Evolutionary conservation across 1,140 invertebrate genomes (phyloP).

Genomic region (Bilobella aurantiaca): DNA sequence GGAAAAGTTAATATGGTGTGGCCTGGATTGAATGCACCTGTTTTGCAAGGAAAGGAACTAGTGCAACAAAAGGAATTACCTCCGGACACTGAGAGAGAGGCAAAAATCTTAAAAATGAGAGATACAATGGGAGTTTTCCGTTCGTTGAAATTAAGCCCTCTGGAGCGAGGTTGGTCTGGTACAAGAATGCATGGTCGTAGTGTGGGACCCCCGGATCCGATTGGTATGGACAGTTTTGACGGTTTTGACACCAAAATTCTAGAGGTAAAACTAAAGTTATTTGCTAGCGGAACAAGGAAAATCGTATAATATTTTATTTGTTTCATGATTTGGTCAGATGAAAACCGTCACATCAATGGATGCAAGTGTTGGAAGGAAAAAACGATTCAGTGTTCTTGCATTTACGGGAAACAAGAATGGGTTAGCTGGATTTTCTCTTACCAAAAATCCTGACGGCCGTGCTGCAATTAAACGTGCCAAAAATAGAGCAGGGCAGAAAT

Average conservation of each 20-base stretch:
- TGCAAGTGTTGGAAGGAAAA: slow-evolving; percentile 65
- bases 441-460: slow-evolving; percentile 54
- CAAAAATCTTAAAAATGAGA: slow-evolving; percentile 57
- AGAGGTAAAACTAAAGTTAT: slow-evolving; percentile 46
- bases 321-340: slow-evolving; percentile 28
- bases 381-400: slow-evolving; percentile 54
- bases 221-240: slow-evolving; percentile 73
- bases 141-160: slow-evolving; percentile 54
- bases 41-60: slow-evolving; percentile 65
- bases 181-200: slow-evolving; percentile 66
- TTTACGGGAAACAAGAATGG: slow-evolving; percentile 85
- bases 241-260: slow-evolving; percentile 79
- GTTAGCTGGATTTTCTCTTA: slow-evolving; percentile 68
- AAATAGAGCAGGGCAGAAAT: slow-evolving; percentile 71
- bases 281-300: background rate
- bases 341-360: slow-evolving; percentile 76
- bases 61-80: slow-evolving; percentile 57
- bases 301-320: too few species aligned
- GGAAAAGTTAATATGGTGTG: slow-evolving; percentile 71
- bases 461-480: slow-evolving; percentile 61
- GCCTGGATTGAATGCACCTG: slow-evolving; percentile 79
- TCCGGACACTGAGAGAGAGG: slow-evolving; percentile 58
- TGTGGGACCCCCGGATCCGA: slow-evolving; percentile 73
- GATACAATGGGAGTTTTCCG: slow-evolving; percentile 56
- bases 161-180: slow-evolving; percentile 84